Evolutionary conservation across 2,888 invertebrate genomes (phyloP).

Genomic region (Tribolium freemani): DNA sequence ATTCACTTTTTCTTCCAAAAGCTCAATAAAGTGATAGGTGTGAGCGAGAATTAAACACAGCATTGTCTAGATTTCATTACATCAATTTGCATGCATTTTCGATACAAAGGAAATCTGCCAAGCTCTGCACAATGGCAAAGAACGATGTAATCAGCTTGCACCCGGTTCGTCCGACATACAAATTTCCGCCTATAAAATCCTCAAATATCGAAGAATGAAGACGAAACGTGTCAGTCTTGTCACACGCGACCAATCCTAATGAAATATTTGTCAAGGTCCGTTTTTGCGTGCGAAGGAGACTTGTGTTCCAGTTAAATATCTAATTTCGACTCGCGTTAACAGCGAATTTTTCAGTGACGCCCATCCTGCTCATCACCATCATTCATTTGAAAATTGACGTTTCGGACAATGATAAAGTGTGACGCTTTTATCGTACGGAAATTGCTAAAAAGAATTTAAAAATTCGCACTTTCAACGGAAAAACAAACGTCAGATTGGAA

Average conservation of each 20-base stretch:
- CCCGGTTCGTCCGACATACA: background rate
- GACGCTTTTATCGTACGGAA: background rate
- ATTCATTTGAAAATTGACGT: conserved; percentile 32
- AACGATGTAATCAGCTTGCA: background rate
- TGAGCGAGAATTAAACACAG: too few relatives aligned
- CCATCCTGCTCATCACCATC: conserved; percentile 13
- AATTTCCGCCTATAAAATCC: background rate
- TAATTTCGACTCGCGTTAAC: conserved; percentile 20
- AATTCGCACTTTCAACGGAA: background rate
- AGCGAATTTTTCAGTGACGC: conserved; percentile 20
- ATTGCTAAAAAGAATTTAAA: background rate
- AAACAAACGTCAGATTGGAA: background rate
- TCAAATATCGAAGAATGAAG: too few relatives aligned
- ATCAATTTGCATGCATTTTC: background rate
- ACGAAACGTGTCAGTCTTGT: too few relatives aligned
- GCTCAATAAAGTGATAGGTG: too few relatives aligned
- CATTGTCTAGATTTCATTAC: conserved; percentile 11
- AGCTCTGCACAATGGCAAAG: background rate
- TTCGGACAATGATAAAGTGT: conserved; percentile 36
- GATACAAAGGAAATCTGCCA: conserved; percentile 1
- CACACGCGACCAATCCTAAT: background rate
- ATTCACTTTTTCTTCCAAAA: too few relatives aligned
- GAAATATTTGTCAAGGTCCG: conserved; percentile 19
- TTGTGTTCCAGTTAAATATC: conserved; percentile 10
- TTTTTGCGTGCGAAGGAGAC: background rate